These are phyloP conservation scores for Piscicola geometra DNA, from an alignment of 2,888 invertebrate genomes.

Conservation along the genomic window DNA sequence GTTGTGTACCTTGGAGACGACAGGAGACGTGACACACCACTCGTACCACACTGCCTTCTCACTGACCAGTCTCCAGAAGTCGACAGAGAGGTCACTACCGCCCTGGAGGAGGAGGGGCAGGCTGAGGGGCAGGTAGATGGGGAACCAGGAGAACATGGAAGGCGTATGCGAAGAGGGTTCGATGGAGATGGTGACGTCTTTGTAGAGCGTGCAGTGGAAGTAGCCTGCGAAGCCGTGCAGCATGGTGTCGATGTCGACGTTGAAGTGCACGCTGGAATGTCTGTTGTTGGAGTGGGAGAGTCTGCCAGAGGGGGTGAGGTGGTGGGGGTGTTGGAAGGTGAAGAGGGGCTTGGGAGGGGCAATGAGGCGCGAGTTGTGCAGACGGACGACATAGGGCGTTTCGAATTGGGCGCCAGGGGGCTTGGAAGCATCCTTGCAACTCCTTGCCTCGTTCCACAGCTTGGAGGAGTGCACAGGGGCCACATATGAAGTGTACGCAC, in stretches of 20 bases:
- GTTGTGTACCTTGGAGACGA: conserved; percentile 65
- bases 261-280: conserved; percentile 67
- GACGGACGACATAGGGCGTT: conserved; percentile 85
- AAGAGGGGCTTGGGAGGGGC: conserved; percentile 72
- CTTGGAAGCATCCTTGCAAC: conserved; percentile 41
- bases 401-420: conserved; percentile 62
- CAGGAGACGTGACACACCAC: conserved; percentile 72
- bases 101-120: conserved; percentile 69
- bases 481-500: conserved; percentile 80
- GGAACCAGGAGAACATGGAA: conserved; percentile 97
- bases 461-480: conserved; percentile 87
- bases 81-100: conserved; percentile 69
- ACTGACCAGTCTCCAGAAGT: conserved; percentile 80
- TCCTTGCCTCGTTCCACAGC: conserved; percentile 59
- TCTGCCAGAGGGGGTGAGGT: background rate
- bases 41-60: conserved; percentile 89
- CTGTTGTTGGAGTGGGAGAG: conserved; percentile 67
- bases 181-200: conserved; percentile 79
- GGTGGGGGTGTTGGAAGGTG: conserved; percentile 76
- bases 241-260: conserved; percentile 69
- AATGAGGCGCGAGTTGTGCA: conserved; percentile 77
- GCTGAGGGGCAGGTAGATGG: conserved; percentile 81
- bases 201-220: conserved; percentile 82
- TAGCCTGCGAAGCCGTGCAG: conserved; percentile 93
- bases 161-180: conserved; percentile 79